Evolutionary conservation across 2,888 invertebrate species (phyloP), one percentile per base, ranked within the genome.

Genomic region (Fissipunctia ypsillon): DNA sequence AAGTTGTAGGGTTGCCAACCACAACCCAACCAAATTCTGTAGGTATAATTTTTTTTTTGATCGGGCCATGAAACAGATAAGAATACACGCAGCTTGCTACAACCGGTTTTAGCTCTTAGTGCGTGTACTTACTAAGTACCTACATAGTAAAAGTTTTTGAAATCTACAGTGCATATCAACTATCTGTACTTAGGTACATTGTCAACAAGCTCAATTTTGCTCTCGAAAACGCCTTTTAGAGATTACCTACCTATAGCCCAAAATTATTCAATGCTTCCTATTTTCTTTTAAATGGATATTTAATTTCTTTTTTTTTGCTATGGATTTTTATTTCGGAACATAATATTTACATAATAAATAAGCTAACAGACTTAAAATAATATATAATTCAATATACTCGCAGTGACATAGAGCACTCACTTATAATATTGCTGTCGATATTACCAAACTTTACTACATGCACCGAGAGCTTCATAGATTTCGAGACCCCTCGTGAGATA

Each of bases 401-500:
- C 31, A 76, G 16, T 45, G 22, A 31, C 28, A 67, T 50, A 22
- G 10, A 69, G 25, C 16, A 48, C 28, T 25, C 25, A 48, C 10
- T 45, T 41, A 41, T 9, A 9, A 9, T 38, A 9, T 38, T 38
- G 0, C 1, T 38, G 38, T 38, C 38, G 38, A 38, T 38, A 38
- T 38, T 9, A 38, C 38, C 38, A 38, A 38, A 38, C 38, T 38
- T 7, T 57, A 78, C 63, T 28, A 52, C 41, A 52, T 41, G 3
- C 22, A 19, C 38, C 10, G 10, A 38, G 12, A n/a, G 41, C 31
- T 54, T 60, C 19, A 59, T 60, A 25, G 25, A 25, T 31, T 66
- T 69, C 52, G 88, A 82, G 84, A 88, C 85, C 84, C 85, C 87
- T 86, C 22, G 28, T 60, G 22, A 75, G 31, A 69, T 69, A 70